Percentiles rank a stretch among this genome's conserved stretches.
phyloP scores from a whole-genome alignment of 1,140 invertebrate genomes.

The Cydia amplana region DNA sequence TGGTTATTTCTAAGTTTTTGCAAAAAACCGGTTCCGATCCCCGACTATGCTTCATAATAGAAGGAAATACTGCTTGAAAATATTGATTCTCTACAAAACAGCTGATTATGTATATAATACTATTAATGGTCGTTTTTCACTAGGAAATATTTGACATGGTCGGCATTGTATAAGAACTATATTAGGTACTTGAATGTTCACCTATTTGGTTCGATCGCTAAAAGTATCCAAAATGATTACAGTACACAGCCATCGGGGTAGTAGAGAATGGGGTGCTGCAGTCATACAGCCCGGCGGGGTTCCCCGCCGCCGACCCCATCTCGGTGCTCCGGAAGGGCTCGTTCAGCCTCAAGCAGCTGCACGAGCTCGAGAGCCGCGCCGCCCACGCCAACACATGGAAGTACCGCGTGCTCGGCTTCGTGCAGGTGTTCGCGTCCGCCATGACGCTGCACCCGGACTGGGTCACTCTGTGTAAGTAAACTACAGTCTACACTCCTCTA shows the following conservation, averaged over 20 bases:
- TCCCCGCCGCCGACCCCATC: constrained; percentile 66
- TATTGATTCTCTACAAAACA: too few species aligned
- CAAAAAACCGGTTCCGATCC: too few species aligned
- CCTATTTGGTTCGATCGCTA: too few species aligned
- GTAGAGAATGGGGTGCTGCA: constrained; percentile 84
- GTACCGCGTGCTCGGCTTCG: constrained; percentile 70
- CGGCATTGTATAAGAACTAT: too few species aligned
- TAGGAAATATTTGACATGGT: too few species aligned
- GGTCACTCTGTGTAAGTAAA: constrained; percentile 70
- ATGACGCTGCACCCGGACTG: constrained; percentile 78
- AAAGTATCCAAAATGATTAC: constrained; percentile 39
- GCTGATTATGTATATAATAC: too few species aligned
- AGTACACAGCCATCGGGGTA: constrained; percentile 87
- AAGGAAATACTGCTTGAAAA: too few species aligned
- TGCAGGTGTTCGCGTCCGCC: constrained; percentile 76
- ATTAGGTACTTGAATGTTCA: too few species aligned
- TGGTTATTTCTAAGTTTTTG: too few species aligned
- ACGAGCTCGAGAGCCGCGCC: constrained; percentile 65
- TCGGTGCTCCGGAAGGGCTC: constrained; percentile 72
- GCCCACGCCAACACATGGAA: constrained; percentile 73
- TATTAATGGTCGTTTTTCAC: too few species aligned
- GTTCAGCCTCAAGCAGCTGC: constrained; percentile 65
- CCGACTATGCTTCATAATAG: too few species aligned
- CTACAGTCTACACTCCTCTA: constrained; percentile 19
- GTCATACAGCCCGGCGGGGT: constrained; percentile 83